Evolutionary conservation across 2,888 invertebrate species (phyloP).

Genomic region (Linnaemya vulpina): DNA sequence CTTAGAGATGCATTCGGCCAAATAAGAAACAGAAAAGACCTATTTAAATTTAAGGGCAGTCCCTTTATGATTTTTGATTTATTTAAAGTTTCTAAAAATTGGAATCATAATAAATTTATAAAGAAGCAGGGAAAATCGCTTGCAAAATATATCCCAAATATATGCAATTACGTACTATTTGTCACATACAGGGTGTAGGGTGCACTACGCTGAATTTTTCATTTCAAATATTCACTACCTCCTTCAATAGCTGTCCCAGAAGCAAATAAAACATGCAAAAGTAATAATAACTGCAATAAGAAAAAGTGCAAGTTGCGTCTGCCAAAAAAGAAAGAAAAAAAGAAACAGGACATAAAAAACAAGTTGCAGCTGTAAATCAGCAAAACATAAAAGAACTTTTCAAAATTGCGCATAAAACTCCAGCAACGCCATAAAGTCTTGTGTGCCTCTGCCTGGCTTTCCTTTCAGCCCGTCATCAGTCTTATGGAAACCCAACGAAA

Average conservation of each 20-base stretch:
- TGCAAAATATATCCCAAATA: too few relatives aligned
- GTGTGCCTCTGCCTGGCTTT: background rate
- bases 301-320: slow-evolving; percentile 65
- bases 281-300: slow-evolving; percentile 65
- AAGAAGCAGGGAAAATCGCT: too few relatives aligned
- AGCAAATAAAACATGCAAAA: slow-evolving; percentile 44
- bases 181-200: too few relatives aligned
- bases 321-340: background rate
- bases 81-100: too few relatives aligned
- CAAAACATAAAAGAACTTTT: slow-evolving; percentile 2
- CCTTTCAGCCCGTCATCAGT: background rate
- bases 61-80: too few relatives aligned
- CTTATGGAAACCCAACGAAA: slow-evolving; percentile 33
- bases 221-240: background rate
- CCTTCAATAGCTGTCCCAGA: background rate
- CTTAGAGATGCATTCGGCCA: too few relatives aligned
- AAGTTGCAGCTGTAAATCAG: slow-evolving; percentile 25
- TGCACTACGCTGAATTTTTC: background rate
- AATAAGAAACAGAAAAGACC: too few relatives aligned
- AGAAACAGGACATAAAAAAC: slow-evolving; percentile 14
- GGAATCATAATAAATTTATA: too few relatives aligned
- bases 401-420: slow-evolving; percentile 48
- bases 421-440: slow-evolving; percentile 28
- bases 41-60: too few relatives aligned
- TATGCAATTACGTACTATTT: too few relatives aligned